These are phyloP conservation scores for Arremon aurantiirostris DNA, from an alignment of 2,797 vertebrate species.

Conservation along the genomic window DNA sequence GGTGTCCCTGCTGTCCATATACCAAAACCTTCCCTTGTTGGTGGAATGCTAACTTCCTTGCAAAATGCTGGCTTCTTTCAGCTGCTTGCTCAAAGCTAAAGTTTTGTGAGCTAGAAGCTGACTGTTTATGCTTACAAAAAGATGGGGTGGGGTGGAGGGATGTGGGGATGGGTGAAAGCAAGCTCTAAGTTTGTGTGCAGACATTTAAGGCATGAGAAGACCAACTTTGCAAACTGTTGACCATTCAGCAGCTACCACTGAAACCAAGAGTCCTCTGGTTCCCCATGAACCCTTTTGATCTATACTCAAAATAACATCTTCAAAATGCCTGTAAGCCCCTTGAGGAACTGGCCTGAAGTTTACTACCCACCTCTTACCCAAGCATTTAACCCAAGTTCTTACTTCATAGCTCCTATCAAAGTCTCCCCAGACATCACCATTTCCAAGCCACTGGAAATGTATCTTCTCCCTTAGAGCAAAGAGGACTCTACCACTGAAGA, in stretches of 20 bases:
- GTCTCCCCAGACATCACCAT: background rate
- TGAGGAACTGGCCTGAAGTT: background rate
- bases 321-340: background rate
- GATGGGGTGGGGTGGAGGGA: fast-evolving
- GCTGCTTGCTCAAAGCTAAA: background rate
- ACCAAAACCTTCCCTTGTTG: background rate
- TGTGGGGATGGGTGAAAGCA: background rate
- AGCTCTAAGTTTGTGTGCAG: background rate
- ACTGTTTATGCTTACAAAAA: background rate
- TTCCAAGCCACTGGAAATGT: background rate
- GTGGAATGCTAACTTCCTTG: background rate
- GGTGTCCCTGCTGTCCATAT: background rate
- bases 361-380: background rate
- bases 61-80: background rate
- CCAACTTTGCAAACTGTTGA: background rate
- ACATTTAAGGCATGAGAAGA: background rate
- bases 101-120: background rate
- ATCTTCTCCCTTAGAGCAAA: background rate
- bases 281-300: background rate
- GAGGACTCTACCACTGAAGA: background rate
- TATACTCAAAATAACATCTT: background rate
- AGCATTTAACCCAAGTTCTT: background rate
- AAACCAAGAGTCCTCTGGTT: background rate
- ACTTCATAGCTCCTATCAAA: background rate
- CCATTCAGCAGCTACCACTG: background rate